phyloP scores from a whole-genome alignment of 92 coral and sea anemone species.

The Anthopleura xanthogrammica region DNA sequence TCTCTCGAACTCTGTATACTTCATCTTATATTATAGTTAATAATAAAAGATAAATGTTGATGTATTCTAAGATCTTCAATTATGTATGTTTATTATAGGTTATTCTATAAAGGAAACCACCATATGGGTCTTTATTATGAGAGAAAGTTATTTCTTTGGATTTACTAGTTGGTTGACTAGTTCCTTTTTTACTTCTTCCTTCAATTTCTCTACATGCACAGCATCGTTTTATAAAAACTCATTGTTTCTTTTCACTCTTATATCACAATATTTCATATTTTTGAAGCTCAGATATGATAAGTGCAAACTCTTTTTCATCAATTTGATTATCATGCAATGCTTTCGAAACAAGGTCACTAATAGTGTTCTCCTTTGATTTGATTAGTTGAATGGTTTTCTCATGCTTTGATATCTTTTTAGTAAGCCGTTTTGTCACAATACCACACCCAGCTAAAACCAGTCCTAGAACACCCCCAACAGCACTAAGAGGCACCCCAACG shows the following conservation, averaged over 20 bases:
- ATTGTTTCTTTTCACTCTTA: not conserved
- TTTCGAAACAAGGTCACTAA: slow-evolving; percentile 6
- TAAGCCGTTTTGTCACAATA: not conserved
- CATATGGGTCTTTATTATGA: slow-evolving; percentile 1
- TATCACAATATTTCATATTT: not conserved
- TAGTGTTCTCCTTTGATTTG: slow-evolving; percentile 14
- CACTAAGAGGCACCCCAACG: not conserved
- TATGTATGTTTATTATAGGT: not conserved
- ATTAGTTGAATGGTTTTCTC: slow-evolving; percentile 1
- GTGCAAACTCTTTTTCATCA: slow-evolving; percentile 6
- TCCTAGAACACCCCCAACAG: not conserved
- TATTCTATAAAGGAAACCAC: slow-evolving; percentile 5
- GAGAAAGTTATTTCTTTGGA: slow-evolving; percentile 1
- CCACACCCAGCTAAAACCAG: not conserved
- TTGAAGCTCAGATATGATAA: not conserved
- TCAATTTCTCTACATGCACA: not conserved
- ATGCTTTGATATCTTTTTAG: slow-evolving; percentile 6
- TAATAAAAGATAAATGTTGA: not conserved
- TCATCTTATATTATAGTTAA: slow-evolving; percentile 16
- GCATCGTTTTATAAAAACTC: not conserved
- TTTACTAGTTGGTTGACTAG: not conserved
- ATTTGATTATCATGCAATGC: slow-evolving; percentile 7
- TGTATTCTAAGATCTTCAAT: no score
- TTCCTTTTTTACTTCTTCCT: slow-evolving; percentile 16
- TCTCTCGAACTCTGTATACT: slow-evolving; percentile 7